Percentiles rank a stretch among this genome's conserved stretches.
These are phyloP conservation scores for Pygocentrus nattereri DNA, from an alignment of 2,797 vertebrate species.

Conservation along the genomic window DNA sequence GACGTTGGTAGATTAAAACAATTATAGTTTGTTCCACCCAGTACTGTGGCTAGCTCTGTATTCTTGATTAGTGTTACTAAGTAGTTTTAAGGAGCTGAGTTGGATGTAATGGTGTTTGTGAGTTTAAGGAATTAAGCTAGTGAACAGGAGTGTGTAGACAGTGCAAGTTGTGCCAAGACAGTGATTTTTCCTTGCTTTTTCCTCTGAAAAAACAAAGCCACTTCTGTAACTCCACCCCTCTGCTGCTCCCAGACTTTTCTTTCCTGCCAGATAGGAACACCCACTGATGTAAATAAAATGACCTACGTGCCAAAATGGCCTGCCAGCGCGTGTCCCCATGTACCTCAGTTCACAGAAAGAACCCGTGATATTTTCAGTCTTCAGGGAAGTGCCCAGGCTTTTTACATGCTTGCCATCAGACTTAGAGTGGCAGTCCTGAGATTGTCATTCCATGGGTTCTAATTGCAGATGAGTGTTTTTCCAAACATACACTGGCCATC, in stretches of 20 bases:
- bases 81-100: too few species aligned
- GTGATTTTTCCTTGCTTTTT: too few species aligned
- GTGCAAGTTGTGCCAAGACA: too few species aligned
- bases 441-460: neutral
- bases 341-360: constrained; percentile 5
- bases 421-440: neutral
- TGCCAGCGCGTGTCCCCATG: neutral
- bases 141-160: too few species aligned
- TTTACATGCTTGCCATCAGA: neutral
- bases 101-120: too few species aligned
- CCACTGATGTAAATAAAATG: neutral
- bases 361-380: constrained; percentile 10
- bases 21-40: too few species aligned
- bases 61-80: too few species aligned
- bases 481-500: neutral
- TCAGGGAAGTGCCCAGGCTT: neutral
- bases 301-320: neutral
- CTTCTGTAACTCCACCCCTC: neutral
- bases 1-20: too few species aligned
- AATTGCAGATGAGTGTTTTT: neutral
- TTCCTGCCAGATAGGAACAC: constrained; percentile 2
- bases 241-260: neutral
- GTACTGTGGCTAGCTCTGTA: too few species aligned
- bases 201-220: too few species aligned
- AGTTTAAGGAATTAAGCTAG: too few species aligned